Evolutionary conservation across 2,797 vertebrate species (phyloP).

Genomic region (Gymnodraco acuticeps): DNA sequence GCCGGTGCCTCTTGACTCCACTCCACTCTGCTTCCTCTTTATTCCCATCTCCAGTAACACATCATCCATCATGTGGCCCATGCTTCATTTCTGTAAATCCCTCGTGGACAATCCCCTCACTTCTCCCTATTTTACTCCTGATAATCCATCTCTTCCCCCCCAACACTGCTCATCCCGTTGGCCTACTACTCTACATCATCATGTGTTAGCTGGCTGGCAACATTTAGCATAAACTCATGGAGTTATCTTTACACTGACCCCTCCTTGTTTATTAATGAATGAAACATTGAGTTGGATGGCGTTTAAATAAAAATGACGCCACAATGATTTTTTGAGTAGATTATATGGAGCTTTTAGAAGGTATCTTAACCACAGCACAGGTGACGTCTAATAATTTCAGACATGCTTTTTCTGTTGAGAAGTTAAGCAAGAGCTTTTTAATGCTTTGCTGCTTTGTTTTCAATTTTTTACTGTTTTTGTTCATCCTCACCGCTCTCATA

Average conservation of each 20-base stretch:
- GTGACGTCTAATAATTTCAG: conserved; percentile 18
- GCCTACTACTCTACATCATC: conserved; percentile 27
- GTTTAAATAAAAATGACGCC: background rate
- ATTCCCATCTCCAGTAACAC: conserved; percentile 4
- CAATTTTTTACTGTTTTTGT: background rate
- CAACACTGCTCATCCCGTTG: conserved; percentile 34
- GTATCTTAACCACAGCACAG: conserved; percentile 25
- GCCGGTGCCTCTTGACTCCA: conserved; percentile 20
- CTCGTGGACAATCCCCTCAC: conserved; percentile 38
- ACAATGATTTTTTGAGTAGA: conserved; percentile 29
- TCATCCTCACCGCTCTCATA: background rate
- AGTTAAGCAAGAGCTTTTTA: background rate
- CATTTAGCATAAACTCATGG: conserved; percentile 4
- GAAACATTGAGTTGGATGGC: conserved; percentile 22
- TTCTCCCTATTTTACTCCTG: conserved; percentile 31
- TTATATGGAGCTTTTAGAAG: conserved; percentile 48
- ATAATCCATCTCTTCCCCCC: conserved; percentile 56
- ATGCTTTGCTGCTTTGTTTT: conserved; percentile 2
- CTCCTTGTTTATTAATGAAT: conserved; percentile 17
- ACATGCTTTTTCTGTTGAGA: conserved; percentile 3
- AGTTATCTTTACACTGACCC: conserved; percentile 12
- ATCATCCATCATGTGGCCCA: conserved; percentile 46
- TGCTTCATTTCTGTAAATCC: conserved; percentile 45
- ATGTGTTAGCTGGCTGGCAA: conserved; percentile 15
- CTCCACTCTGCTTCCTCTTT: background rate